A percentile compares a stretch with the other conserved stretches of the same genome.
Evolutionary conservation across 2,113 vertebrate species (phyloP).

Genomic region (Tinamus guttatus): DNA sequence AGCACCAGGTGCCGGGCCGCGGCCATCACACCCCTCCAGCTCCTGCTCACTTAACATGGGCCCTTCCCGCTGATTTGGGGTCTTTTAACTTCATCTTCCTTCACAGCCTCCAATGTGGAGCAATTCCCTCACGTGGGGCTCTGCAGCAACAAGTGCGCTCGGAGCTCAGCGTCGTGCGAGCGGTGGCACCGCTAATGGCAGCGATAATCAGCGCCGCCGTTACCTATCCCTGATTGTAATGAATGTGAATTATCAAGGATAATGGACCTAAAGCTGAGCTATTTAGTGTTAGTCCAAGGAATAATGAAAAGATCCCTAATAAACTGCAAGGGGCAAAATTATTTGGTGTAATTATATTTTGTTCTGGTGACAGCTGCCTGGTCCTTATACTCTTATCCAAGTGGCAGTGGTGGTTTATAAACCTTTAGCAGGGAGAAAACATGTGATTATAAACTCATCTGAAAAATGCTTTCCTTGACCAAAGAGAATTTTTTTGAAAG

Average conservation of each 20-base stretch:
- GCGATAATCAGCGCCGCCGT: conserved; percentile 10
- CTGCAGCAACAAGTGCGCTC: conserved; percentile 20
- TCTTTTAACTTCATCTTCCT: background rate
- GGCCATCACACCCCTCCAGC: too few species aligned
- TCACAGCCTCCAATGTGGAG: background rate
- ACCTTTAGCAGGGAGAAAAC: background rate
- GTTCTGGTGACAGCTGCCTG: background rate
- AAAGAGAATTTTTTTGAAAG: background rate
- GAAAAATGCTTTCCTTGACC: background rate
- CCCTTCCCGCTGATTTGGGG: background rate
- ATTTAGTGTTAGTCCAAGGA: conserved; percentile 1
- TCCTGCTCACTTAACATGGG: background rate
- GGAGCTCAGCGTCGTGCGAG: conserved; percentile 1
- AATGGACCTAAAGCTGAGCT: conserved; percentile 21
- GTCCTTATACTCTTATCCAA: background rate
- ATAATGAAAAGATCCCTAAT: conserved; percentile 14
- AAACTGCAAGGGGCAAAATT: conserved; percentile 6
- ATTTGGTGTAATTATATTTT: conserved; percentile 6
- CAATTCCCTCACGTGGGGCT: background rate
- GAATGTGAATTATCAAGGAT: conserved; percentile 24
- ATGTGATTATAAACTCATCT: background rate
- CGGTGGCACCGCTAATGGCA: conserved; percentile 13
- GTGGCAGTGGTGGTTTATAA: background rate
- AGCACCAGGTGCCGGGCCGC: conserved; percentile 88
- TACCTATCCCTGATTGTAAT: conserved; percentile 22